Conservation (phyloP, 2,888 invertebrate species). For the Cyaniris semiargus region DNA sequence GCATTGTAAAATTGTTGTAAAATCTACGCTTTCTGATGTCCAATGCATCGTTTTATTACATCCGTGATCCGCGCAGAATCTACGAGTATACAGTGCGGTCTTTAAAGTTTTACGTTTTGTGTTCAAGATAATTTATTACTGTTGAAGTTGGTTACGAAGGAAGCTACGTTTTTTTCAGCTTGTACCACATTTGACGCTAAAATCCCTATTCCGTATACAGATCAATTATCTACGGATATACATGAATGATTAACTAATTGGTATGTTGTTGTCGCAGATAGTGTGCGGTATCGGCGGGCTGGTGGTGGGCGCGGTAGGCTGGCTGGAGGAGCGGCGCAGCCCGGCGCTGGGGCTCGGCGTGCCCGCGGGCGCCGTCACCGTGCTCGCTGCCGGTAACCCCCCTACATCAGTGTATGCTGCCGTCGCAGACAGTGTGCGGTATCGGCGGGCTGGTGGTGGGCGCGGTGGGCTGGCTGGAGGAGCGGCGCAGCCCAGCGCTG, state of each 20-base stretch:
- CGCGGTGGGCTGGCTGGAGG: constrained; percentile 80
- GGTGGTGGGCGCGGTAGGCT: constrained; percentile 80
- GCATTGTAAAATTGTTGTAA: background rate
- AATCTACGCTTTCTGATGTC: background rate
- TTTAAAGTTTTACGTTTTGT: background rate
- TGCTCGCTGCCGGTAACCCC: constrained; percentile 71
- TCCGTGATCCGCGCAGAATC: background rate
- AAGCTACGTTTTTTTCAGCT: too few relatives aligned
- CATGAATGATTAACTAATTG: background rate
- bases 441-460: constrained; percentile 80
- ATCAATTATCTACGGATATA: too few relatives aligned
- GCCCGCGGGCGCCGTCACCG: constrained; percentile 77
- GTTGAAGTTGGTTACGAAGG: background rate
- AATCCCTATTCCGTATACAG: too few relatives aligned
- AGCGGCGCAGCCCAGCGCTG: constrained; percentile 71
- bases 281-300: constrained; percentile 80
- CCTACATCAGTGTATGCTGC: background rate
- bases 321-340: constrained; percentile 77
- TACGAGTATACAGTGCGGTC: background rate
- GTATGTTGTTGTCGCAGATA: constrained; percentile 57
- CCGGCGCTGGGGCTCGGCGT: constrained; percentile 78
- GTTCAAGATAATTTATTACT: background rate
- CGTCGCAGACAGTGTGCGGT: constrained; percentile 42
- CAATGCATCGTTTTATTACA: background rate
- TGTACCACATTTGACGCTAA: too few relatives aligned